These are phyloP conservation scores for Troides aeacus DNA, from an alignment of 2,888 invertebrate species.

Conservation along the genomic window DNA sequence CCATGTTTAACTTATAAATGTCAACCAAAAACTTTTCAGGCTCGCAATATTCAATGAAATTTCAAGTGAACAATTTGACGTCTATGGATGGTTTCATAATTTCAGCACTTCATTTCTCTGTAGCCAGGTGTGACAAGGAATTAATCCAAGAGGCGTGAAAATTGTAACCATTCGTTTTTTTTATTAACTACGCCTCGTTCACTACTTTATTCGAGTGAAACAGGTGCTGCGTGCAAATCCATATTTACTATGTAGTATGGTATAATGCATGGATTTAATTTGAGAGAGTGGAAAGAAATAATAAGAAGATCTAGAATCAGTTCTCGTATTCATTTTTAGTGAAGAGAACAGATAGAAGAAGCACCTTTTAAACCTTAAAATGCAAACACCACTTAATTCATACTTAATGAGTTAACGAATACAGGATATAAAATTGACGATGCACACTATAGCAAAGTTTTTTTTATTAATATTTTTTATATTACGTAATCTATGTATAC, in stretches of 20 bases:
- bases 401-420: background rate
- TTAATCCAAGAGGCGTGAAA: slow-evolving; percentile 75
- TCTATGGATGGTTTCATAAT: slow-evolving; percentile 1
- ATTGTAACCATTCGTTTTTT: slow-evolving; percentile 77
- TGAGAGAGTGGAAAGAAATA: too few species aligned
- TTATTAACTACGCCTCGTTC: slow-evolving; percentile 66
- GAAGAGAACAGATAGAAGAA: too few species aligned
- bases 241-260: too few species aligned
- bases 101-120: slow-evolving; percentile 13
- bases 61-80: slow-evolving; percentile 1
- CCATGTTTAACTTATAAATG: too few species aligned
- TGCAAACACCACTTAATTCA: background rate
- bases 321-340: too few species aligned
- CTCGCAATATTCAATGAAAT: background rate
- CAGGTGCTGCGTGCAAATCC: background rate
- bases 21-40: too few species aligned
- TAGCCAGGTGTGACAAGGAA: slow-evolving; percentile 57
- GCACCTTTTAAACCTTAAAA: background rate
- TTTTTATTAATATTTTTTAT: too few species aligned
- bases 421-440: too few species aligned
- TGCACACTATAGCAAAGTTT: too few species aligned
- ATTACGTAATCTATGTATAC: too few species aligned
- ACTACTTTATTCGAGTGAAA: slow-evolving; percentile 41
- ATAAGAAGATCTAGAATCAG: too few species aligned
- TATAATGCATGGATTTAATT: too few species aligned